These are phyloP conservation scores for Cnemophilus loriae DNA, from an alignment of 2,113 vertebrate species.

Conservation along the genomic window DNA sequence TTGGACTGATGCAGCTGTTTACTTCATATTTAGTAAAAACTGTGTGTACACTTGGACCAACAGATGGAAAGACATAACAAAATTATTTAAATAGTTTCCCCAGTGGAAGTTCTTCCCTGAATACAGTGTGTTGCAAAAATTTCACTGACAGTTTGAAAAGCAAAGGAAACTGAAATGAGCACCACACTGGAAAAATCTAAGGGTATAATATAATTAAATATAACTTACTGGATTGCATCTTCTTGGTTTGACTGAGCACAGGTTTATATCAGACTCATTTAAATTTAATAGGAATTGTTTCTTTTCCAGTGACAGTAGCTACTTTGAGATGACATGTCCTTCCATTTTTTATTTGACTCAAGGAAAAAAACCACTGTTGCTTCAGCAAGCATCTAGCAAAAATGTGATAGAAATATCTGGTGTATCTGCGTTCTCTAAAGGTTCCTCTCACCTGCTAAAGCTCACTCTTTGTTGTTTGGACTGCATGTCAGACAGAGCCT, in stretches of 20 bases:
- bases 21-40: neutral
- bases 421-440: neutral
- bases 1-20: neutral
- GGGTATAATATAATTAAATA: neutral
- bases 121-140: neutral
- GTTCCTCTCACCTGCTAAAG: neutral
- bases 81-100: neutral
- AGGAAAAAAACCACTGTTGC: neutral
- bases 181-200: neutral
- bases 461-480: neutral
- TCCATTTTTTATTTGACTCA: neutral
- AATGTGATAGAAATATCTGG: neutral
- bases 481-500: neutral
- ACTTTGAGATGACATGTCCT: neutral
- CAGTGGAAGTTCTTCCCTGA: neutral
- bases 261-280: neutral
- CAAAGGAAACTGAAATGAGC: neutral
- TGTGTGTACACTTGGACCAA: neutral
- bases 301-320: neutral
- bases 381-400: neutral
- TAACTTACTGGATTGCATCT: neutral
- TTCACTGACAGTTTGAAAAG: neutral
- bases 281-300: neutral
- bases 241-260: neutral
- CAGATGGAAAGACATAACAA: neutral